Evolutionary conservation across 2,797 vertebrate species (phyloP).

Genomic region (Karalla daura): DNA sequence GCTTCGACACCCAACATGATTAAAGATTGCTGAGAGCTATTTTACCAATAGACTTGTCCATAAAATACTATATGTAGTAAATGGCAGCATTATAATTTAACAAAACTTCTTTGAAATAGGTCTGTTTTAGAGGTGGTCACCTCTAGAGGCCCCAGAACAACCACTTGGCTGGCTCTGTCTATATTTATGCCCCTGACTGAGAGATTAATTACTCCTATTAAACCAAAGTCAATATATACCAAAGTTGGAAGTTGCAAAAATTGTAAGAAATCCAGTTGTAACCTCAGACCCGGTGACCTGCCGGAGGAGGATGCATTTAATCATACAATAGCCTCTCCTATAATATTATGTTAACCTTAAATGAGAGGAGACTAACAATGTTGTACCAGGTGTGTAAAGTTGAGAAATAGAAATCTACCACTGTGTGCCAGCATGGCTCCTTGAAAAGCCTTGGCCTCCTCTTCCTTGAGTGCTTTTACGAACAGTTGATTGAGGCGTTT

Average conservation of each 20-base stretch:
- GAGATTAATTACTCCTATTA: not conserved
- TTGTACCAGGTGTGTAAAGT: not conserved
- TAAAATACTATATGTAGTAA: no score
- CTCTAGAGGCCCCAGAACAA: no score
- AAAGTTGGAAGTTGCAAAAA: not conserved
- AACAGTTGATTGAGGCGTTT: slow-evolving; percentile 31
- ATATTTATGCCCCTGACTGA: no score
- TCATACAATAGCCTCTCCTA: not conserved
- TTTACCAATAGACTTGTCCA: no score
- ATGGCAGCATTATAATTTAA: no score
- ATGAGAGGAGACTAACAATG: not conserved
- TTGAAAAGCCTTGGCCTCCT: not conserved
- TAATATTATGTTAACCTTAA: not conserved
- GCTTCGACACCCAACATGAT: no score
- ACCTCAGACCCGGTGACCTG: not conserved
- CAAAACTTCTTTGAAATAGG: no score
- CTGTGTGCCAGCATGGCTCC: not conserved
- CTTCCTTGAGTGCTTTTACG: not conserved
- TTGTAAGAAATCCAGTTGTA: not conserved
- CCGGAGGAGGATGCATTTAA: not conserved
- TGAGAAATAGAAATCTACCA: not conserved
- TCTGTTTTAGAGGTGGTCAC: no score
- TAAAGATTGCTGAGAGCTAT: no score
- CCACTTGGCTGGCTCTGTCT: no score
- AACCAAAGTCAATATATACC: not conserved